These are phyloP conservation scores for Eulemur rubriventer DNA, from an alignment of 2,797 vertebrate genomes.

Conservation along the genomic window DNA sequence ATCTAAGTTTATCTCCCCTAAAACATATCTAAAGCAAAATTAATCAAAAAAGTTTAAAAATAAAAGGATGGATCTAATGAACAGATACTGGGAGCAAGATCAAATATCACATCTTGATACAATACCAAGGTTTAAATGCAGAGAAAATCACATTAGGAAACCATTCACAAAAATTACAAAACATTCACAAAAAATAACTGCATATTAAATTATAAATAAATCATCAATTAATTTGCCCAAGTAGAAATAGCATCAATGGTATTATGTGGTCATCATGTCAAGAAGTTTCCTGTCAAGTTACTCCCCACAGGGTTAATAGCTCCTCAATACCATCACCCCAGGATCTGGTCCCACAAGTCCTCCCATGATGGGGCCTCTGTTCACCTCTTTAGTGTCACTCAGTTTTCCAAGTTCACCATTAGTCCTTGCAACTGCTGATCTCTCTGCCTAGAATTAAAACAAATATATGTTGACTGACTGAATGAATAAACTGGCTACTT, in stretches of 20 bases:
- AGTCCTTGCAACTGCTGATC: background rate
- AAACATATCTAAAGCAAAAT: background rate
- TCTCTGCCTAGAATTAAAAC: background rate
- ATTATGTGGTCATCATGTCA: background rate
- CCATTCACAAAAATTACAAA: background rate
- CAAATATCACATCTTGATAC: background rate
- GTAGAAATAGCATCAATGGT: background rate
- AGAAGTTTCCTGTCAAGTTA: background rate
- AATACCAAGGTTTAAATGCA: background rate
- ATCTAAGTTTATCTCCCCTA: background rate
- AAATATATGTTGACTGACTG: background rate
- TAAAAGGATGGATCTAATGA: background rate
- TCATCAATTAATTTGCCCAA: background rate
- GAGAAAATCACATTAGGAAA: background rate
- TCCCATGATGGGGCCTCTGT: fast-evolving
- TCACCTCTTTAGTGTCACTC: background rate
- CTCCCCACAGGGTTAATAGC: background rate
- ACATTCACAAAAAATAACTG: background rate
- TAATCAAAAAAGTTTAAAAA: background rate
- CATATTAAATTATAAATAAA: background rate
- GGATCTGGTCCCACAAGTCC: background rate
- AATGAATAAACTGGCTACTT: background rate
- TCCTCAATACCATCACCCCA: background rate
- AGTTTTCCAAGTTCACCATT: background rate
- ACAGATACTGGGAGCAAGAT: background rate